Evolutionary conservation across 2,113 vertebrate genomes (phyloP).

Genomic region (Phrynosoma platyrhinos): DNA sequence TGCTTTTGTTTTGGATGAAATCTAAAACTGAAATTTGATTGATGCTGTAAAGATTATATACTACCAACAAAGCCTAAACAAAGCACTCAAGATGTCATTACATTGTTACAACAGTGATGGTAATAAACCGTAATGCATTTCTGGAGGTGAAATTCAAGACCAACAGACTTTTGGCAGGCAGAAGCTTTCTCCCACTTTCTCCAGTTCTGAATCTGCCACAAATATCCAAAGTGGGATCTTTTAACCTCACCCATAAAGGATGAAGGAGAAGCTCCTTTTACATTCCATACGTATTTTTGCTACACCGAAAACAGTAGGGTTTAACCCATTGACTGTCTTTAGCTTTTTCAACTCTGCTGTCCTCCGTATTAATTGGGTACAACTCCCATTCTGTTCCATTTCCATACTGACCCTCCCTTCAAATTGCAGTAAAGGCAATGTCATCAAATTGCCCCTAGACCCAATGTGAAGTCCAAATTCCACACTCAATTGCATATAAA

Average conservation of each 20-base stretch:
- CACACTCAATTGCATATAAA: not conserved
- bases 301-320: conserved; percentile 15
- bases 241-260: not conserved
- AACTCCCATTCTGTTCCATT: not conserved
- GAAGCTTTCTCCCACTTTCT: conserved; percentile 44
- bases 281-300: fast-evolving
- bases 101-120: conserved; percentile 22
- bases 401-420: not conserved
- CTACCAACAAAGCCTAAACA: conserved; percentile 51
- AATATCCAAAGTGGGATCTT: conserved; percentile 40
- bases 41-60: conserved; percentile 41
- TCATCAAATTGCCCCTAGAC: not conserved
- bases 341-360: not conserved
- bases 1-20: conserved; percentile 31
- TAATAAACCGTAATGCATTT: conserved; percentile 51
- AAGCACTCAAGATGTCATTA: not conserved
- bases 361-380: not conserved
- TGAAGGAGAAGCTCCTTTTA: conserved; percentile 34
- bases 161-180: conserved; percentile 32
- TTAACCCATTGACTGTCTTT: not conserved
- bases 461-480: not conserved
- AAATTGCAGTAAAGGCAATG: not conserved
- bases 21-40: conserved; percentile 53
- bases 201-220: conserved; percentile 41
- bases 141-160: conserved; percentile 56